Percentiles rank a stretch among this genome's conserved stretches.
These are phyloP conservation scores for Brachionus calyciflorus DNA, from an alignment of 1,140 invertebrate genomes.

Conservation along the genomic window DNA sequence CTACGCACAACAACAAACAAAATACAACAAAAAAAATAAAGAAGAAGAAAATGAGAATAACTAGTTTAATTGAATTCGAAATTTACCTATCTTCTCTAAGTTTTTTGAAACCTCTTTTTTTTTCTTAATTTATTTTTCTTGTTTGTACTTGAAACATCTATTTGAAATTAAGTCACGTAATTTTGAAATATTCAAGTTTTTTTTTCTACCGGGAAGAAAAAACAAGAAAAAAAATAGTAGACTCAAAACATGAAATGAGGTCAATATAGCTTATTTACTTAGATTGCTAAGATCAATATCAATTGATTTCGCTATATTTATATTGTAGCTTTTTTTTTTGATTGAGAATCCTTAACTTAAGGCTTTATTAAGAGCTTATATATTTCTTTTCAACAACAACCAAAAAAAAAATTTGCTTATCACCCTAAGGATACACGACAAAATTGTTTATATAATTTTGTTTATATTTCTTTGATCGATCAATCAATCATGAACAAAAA, in stretches of 20 bases:
- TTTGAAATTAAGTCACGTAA: constrained; percentile 33
- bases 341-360: constrained; percentile 33
- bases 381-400: neutral
- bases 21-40: neutral
- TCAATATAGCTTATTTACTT: constrained; percentile 1
- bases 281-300: constrained; percentile 10
- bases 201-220: too few species aligned
- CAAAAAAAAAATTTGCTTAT: neutral
- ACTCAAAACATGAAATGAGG: neutral
- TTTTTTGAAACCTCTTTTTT: too few species aligned
- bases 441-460: constrained; percentile 45
- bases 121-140: too few species aligned
- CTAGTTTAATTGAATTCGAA: constrained; percentile 32
- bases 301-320: neutral
- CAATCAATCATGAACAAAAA: constrained; percentile 38
- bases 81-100: neutral
- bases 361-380: neutral
- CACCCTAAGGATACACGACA: constrained; percentile 31
- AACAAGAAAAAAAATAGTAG: neutral
- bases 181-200: neutral
- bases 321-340: neutral
- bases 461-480: constrained; percentile 24
- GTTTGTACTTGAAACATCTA: constrained; percentile 28
- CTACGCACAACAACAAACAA: too few species aligned
- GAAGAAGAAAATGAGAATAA: neutral